These are phyloP conservation scores for Sebastes fasciatus DNA, from an alignment of 2,113 vertebrate genomes.

Conservation along the genomic window DNA sequence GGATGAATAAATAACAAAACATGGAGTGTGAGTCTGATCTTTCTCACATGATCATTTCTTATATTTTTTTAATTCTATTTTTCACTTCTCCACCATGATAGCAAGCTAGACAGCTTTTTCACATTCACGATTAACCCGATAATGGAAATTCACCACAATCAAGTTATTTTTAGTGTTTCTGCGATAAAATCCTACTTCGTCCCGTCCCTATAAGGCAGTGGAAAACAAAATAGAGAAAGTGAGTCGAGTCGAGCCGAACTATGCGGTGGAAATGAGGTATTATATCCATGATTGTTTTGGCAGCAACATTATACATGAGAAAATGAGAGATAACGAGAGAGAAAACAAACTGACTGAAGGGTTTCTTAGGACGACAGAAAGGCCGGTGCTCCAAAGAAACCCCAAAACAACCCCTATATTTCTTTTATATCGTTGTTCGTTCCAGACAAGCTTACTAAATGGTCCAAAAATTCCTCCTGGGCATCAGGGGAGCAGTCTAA, in stretches of 20 bases:
- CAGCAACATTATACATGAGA: not conserved
- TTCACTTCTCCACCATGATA: too few species aligned
- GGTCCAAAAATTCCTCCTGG: slow-evolving; percentile 16
- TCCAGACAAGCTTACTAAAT: slow-evolving; percentile 21
- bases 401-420: not conserved
- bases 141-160: too few species aligned
- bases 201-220: not conserved
- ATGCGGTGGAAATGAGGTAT: not conserved
- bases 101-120: too few species aligned
- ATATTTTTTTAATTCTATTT: too few species aligned
- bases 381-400: not conserved
- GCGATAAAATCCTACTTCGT: too few species aligned
- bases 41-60: too few species aligned
- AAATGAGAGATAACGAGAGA: not conserved
- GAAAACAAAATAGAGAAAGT: not conserved
- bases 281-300: not conserved
- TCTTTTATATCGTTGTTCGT: not conserved
- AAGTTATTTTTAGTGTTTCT: too few species aligned
- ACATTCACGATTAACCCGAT: too few species aligned
- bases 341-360: not conserved
- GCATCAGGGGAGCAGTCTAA: slow-evolving; percentile 11
- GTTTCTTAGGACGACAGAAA: slow-evolving; percentile 15
- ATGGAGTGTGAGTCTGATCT: too few species aligned
- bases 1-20: too few species aligned
- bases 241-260: not conserved